Percentiles rank a stretch among this genome's conserved stretches.
These are phyloP conservation scores for Perccottus glenii DNA, from an alignment of 2,113 vertebrate species.

Conservation along the genomic window DNA sequence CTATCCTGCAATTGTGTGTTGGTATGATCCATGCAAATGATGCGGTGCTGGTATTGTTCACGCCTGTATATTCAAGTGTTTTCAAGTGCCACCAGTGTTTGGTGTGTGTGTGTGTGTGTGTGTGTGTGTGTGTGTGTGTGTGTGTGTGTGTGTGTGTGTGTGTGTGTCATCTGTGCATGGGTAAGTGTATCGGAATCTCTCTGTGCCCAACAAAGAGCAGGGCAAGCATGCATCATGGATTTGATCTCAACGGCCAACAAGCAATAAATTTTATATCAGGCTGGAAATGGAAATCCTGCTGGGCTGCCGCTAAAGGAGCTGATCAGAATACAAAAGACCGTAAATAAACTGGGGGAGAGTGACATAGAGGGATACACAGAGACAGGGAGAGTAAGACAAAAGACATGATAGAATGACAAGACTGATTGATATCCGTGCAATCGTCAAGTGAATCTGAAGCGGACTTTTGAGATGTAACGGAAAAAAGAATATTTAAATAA, in stretches of 20 bases:
- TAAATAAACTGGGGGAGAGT: neutral
- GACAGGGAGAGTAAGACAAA: neutral
- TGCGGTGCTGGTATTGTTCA: neutral
- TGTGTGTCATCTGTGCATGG: neutral
- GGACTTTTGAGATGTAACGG: too few species aligned
- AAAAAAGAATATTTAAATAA: too few species aligned
- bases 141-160: slow-evolving; percentile 2
- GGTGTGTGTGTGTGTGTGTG: neutral
- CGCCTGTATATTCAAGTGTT: neutral
- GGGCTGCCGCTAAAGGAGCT: slow-evolving; percentile 34
- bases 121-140: neutral
- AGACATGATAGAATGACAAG: neutral
- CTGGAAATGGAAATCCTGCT: slow-evolving; percentile 66
- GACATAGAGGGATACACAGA: neutral
- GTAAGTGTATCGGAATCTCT: slow-evolving; percentile 20
- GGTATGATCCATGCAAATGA: neutral
- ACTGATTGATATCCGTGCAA: neutral
- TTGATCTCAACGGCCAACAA: slow-evolving; percentile 50
- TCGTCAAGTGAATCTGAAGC: neutral
- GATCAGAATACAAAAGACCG: slow-evolving; percentile 48
- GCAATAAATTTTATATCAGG: slow-evolving; percentile 66
- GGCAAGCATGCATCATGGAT: slow-evolving; percentile 36
- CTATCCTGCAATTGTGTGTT: neutral
- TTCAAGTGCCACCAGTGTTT: neutral
- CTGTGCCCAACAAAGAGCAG: slow-evolving; percentile 25